Conservation (phyloP, 2,113 vertebrate species). For the Paralichthys olivaceus region DNA sequence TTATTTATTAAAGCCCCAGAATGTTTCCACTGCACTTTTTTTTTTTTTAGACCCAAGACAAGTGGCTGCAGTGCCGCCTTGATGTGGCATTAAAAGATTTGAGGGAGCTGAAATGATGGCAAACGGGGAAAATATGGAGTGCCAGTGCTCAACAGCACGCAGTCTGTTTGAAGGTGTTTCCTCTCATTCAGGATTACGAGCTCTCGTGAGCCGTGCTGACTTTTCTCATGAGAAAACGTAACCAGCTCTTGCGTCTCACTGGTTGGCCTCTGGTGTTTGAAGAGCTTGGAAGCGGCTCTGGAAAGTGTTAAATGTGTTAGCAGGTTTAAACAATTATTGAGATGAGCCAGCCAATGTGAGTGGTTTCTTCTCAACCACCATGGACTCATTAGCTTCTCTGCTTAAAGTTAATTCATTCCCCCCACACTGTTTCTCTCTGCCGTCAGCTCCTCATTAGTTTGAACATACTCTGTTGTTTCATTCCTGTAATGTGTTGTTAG, state of each 20-base stretch:
- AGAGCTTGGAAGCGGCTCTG: conserved; percentile 22
- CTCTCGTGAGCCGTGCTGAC: not conserved
- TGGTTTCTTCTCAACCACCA: conserved; percentile 46
- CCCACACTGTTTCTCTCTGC: conserved; percentile 37
- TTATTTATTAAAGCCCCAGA: not conserved
- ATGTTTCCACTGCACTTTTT: not conserved
- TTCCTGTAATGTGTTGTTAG: conserved; percentile 7
- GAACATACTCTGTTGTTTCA: conserved; percentile 20
- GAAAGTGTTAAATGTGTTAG: conserved; percentile 48
- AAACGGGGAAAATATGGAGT: conserved; percentile 15
- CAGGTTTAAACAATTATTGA: conserved; percentile 65
- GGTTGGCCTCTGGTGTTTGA: conserved; percentile 9
- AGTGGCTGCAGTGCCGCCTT: conserved; percentile 3
- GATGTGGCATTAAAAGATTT: conserved; percentile 21
- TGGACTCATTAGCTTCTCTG: conserved; percentile 56
- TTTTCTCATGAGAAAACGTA: conserved; percentile 7
- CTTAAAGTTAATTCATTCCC: conserved; percentile 53
- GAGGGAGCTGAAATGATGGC: conserved; percentile 22
- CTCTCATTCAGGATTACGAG: conserved; percentile 1
- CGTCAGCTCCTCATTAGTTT: conserved; percentile 37
- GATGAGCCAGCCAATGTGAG: conserved; percentile 21
- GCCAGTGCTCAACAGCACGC: conserved; percentile 28
- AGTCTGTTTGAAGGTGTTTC: conserved; percentile 53
- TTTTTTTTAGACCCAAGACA: conserved; percentile 18
- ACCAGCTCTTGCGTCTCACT: not conserved